phyloP scores from a whole-genome alignment of 92 coral and sea anemone species.

The Diadumene lineata region DNA sequence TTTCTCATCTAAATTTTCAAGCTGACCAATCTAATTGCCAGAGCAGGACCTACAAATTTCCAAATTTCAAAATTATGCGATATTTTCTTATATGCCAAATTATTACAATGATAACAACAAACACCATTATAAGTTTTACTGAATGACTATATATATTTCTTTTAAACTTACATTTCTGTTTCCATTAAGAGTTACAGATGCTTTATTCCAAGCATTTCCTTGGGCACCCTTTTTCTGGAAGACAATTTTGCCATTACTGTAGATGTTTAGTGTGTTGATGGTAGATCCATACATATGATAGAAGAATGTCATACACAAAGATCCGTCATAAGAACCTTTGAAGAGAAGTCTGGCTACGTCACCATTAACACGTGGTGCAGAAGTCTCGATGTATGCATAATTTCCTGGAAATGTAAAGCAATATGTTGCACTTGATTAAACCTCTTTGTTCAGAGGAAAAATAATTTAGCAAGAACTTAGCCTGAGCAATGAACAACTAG shows the following conservation, averaged over 20 bases:
- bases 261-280: constrained; percentile 31
- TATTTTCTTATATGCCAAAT: too few species aligned
- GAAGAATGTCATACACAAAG: constrained; percentile 43
- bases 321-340: constrained; percentile 18
- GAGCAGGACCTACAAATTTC: too few species aligned
- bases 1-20: too few species aligned
- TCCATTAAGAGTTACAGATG: constrained; percentile 7
- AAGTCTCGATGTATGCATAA: constrained; percentile 40
- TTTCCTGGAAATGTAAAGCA: not conserved
- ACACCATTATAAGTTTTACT: too few species aligned
- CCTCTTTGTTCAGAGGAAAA: too few species aligned
- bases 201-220: constrained; percentile 40
- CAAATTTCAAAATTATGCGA: too few species aligned
- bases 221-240: constrained; percentile 13
- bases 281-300: constrained; percentile 43
- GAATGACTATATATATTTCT: too few species aligned
- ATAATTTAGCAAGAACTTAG: not conserved
- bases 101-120: too few species aligned
- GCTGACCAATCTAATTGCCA: too few species aligned
- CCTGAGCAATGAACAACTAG: too few species aligned
- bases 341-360: constrained; percentile 28
- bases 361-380: constrained; percentile 18
- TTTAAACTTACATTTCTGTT: constrained; percentile 14
- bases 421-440: not conserved
- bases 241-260: not conserved